Evolutionary conservation across 2,888 invertebrate species (phyloP).

Genomic region (Melanostoma scalare): DNA sequence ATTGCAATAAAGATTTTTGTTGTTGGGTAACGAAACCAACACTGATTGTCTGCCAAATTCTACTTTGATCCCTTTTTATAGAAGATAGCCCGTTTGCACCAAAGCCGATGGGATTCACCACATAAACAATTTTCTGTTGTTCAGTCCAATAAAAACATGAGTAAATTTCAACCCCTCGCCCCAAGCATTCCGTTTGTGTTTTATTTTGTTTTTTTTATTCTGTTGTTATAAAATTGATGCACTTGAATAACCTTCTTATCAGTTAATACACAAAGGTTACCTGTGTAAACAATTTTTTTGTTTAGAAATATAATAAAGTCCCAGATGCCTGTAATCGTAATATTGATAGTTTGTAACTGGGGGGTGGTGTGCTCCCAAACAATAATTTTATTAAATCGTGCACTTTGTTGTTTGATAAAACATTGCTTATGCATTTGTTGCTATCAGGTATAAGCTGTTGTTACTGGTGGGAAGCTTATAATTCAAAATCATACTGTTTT

Average conservation of each 20-base stretch:
- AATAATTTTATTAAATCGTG: not conserved
- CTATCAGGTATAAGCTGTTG: not conserved
- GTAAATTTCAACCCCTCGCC: slow-evolving; percentile 24
- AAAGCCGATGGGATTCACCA: slow-evolving; percentile 5
- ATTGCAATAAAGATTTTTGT: too few relatives aligned
- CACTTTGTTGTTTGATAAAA: not conserved
- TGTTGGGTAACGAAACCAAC: not conserved
- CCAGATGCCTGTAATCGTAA: slow-evolving; percentile 54
- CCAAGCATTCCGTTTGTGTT: slow-evolving; percentile 13
- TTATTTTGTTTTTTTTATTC: slow-evolving; percentile 29
- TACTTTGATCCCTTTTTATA: not conserved
- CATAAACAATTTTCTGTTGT: slow-evolving; percentile 19
- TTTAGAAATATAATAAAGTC: slow-evolving; percentile 21
- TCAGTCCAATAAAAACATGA: not conserved
- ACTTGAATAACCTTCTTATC: slow-evolving; percentile 51
- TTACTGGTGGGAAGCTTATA: slow-evolving; percentile 1
- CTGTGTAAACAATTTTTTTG: slow-evolving; percentile 15
- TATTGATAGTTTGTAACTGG: slow-evolving; percentile 22
- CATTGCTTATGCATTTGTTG: slow-evolving; percentile 6
- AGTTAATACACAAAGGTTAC: slow-evolving; percentile 20
- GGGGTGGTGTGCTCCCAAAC: slow-evolving; percentile 29
- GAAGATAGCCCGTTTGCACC: not conserved
- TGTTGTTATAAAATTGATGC: slow-evolving; percentile 22
- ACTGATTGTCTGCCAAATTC: slow-evolving; percentile 31
- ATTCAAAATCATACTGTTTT: not conserved